Conservation (phyloP, 2,113 vertebrate genomes). For the Balaenoptera acutorostrata region DNA sequence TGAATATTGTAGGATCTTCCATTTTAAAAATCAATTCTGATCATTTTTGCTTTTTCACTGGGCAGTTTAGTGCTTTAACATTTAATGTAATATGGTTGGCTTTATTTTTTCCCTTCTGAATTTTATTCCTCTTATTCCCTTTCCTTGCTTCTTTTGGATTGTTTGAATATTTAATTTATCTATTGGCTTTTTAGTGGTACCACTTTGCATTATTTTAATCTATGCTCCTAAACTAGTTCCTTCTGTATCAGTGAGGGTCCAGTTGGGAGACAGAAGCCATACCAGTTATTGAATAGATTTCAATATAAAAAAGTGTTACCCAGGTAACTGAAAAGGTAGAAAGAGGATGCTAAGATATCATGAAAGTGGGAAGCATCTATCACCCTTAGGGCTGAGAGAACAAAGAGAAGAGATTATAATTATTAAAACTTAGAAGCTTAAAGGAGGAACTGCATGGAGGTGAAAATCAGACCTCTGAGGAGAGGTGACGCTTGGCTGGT, state of each 20-base stretch:
- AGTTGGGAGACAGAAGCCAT: not conserved
- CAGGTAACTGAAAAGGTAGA: not conserved
- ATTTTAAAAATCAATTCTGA: not conserved
- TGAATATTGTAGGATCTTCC: not conserved
- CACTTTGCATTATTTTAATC: slow-evolving; percentile 13
- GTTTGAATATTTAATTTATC: not conserved
- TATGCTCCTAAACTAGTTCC: not conserved
- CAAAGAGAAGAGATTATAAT: not conserved
- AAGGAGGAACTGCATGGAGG: not conserved
- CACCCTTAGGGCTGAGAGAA: not conserved
- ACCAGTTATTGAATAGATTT: not conserved
- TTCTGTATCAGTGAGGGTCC: not conserved
- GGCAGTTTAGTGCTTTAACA: not conserved
- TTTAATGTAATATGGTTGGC: not conserved
- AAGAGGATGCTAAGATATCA: not conserved
- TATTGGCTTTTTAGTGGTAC: not conserved
- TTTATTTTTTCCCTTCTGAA: not conserved
- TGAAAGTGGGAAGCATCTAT: not conserved
- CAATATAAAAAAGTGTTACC: not conserved
- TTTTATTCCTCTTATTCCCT: not conserved
- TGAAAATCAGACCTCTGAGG: not conserved
- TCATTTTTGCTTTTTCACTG: not conserved
- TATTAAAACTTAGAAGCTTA: not conserved
- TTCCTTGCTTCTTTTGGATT: slow-evolving; percentile 23
- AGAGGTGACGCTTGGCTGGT: not conserved